Percentiles rank a stretch among this genome's conserved stretches.
Evolutionary conservation across 1,140 invertebrate genomes (phyloP).

Genomic region (Mactra quadrangularis): DNA sequence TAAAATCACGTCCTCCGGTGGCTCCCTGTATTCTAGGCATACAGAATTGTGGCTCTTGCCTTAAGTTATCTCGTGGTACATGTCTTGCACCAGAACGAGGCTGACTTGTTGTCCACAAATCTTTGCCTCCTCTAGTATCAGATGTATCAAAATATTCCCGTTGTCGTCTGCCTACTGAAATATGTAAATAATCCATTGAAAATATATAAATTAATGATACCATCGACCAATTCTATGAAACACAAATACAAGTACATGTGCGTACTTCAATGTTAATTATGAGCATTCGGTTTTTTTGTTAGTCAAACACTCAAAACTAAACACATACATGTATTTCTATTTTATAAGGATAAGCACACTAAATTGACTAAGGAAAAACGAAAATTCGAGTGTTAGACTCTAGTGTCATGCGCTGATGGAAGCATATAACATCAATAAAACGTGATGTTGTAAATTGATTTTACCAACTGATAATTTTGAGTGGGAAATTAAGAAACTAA

Average conservation of each 20-base stretch:
- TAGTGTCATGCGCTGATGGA: no score
- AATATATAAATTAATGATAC: no score
- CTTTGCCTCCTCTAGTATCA: conserved; percentile 1
- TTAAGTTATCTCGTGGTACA: neutral
- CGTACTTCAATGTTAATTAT: neutral
- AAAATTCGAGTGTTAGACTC: no score
- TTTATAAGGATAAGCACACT: neutral
- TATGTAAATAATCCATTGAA: neutral
- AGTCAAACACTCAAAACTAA: neutral
- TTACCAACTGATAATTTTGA: no score
- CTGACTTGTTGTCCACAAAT: conserved; percentile 15
- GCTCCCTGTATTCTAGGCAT: neutral
- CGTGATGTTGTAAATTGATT: no score
- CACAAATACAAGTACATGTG: no score
- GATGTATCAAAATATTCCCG: conserved; percentile 7
- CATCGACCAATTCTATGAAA: no score
- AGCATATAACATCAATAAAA: no score
- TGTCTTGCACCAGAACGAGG: no score
- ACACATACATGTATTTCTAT: neutral
- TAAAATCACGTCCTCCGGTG: no score
- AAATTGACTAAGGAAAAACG: no score
- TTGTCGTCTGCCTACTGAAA: neutral
- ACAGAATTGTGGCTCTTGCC: neutral
- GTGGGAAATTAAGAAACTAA: no score
- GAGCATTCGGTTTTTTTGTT: neutral